These are phyloP conservation scores for Psittacus erithacus DNA, from an alignment of 2,113 vertebrate genomes.

Conservation along the genomic window DNA sequence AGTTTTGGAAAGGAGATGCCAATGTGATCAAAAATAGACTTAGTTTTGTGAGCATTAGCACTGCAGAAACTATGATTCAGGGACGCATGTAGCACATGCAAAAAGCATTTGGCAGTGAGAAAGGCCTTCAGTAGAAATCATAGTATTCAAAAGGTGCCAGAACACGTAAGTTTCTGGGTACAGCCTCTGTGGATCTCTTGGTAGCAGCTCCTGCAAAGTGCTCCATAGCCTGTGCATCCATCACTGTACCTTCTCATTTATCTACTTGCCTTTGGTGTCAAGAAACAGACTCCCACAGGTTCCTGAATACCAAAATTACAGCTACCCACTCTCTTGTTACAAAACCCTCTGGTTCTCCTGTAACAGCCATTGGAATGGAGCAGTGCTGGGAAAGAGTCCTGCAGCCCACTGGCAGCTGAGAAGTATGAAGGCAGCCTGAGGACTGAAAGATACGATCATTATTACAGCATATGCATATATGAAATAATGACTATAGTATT, in stretches of 20 bases:
- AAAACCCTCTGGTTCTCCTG: not conserved
- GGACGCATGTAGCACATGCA: not conserved
- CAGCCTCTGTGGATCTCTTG: not conserved
- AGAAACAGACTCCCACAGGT: not conserved
- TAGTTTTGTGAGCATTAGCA: not conserved
- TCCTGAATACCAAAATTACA: not conserved
- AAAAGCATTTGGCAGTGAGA: conserved; percentile 1
- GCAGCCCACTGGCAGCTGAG: not conserved
- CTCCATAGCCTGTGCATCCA: not conserved
- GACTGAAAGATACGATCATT: not conserved
- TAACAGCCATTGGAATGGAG: not conserved
- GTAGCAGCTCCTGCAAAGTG: not conserved
- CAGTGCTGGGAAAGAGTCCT: not conserved
- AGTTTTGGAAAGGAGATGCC: not conserved
- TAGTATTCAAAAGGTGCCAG: not conserved
- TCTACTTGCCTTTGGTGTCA: not conserved
- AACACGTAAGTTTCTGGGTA: not conserved
- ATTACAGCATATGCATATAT: not conserved
- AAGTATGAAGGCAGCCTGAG: not conserved
- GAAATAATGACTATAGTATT: not conserved
- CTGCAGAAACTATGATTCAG: not conserved
- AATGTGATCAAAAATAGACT: not conserved
- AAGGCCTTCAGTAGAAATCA: not conserved
- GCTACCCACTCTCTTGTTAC: not conserved
- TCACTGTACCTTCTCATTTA: not conserved